A percentile compares a stretch with the other conserved stretches of the same genome.
Conservation (phyloP, 2,797 vertebrate species). For the Psittacula derbiana region DNA sequence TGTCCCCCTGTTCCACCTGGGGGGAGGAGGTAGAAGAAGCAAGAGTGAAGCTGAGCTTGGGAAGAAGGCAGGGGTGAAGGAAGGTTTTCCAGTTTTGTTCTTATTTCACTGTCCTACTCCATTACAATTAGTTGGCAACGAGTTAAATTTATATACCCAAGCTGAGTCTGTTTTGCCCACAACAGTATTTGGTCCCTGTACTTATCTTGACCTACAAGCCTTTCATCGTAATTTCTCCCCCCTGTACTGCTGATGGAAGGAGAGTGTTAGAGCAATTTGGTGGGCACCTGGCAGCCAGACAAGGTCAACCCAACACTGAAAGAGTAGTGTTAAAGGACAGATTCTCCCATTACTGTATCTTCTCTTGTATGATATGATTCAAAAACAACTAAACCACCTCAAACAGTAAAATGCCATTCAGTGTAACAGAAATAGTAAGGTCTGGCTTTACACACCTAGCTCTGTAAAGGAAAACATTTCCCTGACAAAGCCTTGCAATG, state of each 20-base stretch:
- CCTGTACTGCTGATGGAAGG: background rate
- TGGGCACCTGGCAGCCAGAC: background rate
- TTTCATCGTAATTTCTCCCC: background rate
- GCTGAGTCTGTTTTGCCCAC: background rate
- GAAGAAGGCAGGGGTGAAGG: background rate
- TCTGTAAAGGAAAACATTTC: background rate
- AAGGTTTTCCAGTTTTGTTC: background rate
- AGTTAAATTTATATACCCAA: background rate
- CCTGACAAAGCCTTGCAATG: background rate
- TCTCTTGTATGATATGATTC: background rate
- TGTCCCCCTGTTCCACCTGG: accelerated
- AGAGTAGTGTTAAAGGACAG: background rate
- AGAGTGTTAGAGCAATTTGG: background rate
- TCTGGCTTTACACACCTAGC: background rate
- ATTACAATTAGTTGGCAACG: background rate
- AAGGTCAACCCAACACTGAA: background rate
- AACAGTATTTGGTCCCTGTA: background rate
- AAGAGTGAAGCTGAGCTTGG: background rate
- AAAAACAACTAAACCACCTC: background rate
- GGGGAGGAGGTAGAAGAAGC: background rate
- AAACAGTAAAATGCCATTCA: background rate
- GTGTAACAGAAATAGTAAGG: background rate
- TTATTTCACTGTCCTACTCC: background rate
- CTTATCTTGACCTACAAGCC: accelerated
- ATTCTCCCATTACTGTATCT: background rate